Percentiles rank a stretch among this genome's conserved stretches.
Evolutionary conservation across 2,113 vertebrate species (phyloP).

Genomic region (Tapirus terrestris): DNA sequence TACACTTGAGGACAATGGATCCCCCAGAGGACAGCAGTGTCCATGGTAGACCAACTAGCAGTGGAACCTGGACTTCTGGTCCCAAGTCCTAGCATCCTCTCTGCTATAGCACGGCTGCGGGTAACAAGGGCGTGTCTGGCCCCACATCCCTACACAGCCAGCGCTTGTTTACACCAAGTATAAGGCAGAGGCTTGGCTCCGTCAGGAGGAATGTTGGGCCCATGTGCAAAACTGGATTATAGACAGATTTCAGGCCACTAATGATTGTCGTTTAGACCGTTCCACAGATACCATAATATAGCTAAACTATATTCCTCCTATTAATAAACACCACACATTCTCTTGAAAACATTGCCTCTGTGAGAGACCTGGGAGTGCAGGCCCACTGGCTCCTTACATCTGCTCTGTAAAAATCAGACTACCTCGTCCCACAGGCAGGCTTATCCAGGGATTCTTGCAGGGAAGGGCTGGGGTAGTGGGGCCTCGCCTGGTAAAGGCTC

Average conservation of each 20-base stretch:
- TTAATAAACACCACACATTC: background rate
- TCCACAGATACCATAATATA: background rate
- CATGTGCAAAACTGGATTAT: background rate
- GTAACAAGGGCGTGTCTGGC: rapidly evolving
- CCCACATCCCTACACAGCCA: background rate
- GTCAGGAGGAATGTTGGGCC: background rate
- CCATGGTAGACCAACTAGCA: too few relatives aligned
- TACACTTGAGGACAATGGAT: background rate
- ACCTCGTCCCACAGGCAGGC: background rate
- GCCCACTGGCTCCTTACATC: background rate
- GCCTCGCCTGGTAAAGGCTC: background rate
- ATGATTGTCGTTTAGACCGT: background rate
- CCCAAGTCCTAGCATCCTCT: background rate
- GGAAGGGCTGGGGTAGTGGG: rapidly evolving
- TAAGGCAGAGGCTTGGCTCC: background rate
- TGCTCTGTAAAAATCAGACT: background rate
- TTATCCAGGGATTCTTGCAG: background rate
- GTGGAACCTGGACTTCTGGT: background rate
- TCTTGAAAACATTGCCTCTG: background rate
- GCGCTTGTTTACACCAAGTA: background rate
- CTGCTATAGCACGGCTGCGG: rapidly evolving
- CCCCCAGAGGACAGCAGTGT: background rate
- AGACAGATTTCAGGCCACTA: background rate
- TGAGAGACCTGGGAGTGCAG: background rate
- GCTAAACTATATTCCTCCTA: background rate